phyloP scores from a whole-genome alignment of 2,797 vertebrate species.

The Coregonus ussuriensis region DNA sequence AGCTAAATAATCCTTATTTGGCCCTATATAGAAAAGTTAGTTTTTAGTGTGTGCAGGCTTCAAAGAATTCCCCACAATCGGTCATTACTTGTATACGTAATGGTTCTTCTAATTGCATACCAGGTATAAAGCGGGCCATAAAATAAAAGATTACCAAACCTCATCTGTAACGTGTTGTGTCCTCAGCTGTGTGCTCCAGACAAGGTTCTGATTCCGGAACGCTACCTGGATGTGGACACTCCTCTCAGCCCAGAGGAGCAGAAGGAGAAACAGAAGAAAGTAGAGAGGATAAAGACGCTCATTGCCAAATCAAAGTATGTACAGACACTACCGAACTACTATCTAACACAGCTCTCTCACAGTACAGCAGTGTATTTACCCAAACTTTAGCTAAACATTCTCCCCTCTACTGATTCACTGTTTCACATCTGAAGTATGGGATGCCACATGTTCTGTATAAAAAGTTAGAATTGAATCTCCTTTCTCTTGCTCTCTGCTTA shows the following conservation, averaged over 20 bases:
- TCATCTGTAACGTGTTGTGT: neutral
- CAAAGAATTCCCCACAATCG: too few relatives aligned
- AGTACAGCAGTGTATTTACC: too few relatives aligned
- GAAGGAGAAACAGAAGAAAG: conserved; percentile 93
- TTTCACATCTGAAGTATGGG: conserved; percentile 18
- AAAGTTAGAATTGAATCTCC: neutral
- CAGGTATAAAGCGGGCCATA: neutral
- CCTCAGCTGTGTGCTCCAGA: conserved; percentile 84
- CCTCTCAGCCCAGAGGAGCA: conserved; percentile 92
- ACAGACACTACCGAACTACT: neutral
- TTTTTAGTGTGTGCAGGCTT: too few relatives aligned
- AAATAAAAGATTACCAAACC: neutral
- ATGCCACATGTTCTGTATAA: neutral
- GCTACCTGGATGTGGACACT: conserved; percentile 81
- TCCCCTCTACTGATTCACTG: neutral
- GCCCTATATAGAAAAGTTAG: too few relatives aligned
- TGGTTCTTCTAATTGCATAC: too few relatives aligned
- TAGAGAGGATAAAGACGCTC: conserved; percentile 94
- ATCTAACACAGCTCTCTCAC: neutral
- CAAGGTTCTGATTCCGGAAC: conserved; percentile 88
- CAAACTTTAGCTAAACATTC: neutral
- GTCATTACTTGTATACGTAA: too few relatives aligned
- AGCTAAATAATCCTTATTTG: too few relatives aligned
- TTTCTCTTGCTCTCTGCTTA: too few relatives aligned
- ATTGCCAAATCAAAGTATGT: conserved; percentile 95